Base-by-base conservation (phyloP, 2,797 vertebrate species). In the Coccyzus lansbergi region DNA sequence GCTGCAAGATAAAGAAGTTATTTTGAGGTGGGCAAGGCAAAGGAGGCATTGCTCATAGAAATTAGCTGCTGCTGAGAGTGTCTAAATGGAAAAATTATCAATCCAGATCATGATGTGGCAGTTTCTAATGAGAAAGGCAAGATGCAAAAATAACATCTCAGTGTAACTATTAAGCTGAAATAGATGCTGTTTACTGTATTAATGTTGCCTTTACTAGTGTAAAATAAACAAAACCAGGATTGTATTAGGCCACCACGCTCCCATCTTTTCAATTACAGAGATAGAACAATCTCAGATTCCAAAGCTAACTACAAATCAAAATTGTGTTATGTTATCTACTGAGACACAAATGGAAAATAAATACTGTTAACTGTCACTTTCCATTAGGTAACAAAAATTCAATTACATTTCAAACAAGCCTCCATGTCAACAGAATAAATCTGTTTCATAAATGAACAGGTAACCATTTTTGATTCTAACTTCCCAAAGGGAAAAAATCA, bases 371-470 rank as follows among this genome's bases (percentile, higher is more conserved):
- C 98, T 98, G 98, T 99, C 99, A 99, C 98, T 99, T 99, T 98
- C 98, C 98, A 99, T 98, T 98, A 97, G 98, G 98, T 98, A 98
- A 98, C 98, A 98, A 98, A 98, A 98, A 99, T 99, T 99, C 99
- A 99, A 99, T 99, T 99, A 99, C 98, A 98, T 99, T 99, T 99
- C 99, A 99, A 99, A 99, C 97, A 98, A 98, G 98, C 98, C 97
- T 98, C 98, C 98, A 99, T 98, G 98, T 99, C 99, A 99, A 99
- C 98, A 98, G 98, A 98, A 98, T 98, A 98, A 99, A 99, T 99
- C 98, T 98, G 98, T 98, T 99, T 98, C 98, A 98, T 98, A 98
- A 99, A 99, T 98, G 99, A 98, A 98, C 98, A 98, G 98, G 98
- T 99, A 99, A 99, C 98, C 98, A 98, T 99, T 99, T 98, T 98